Base-by-base conservation (phyloP, 2,888 invertebrate genomes). In the Trissolcus brochymenae region DNA sequence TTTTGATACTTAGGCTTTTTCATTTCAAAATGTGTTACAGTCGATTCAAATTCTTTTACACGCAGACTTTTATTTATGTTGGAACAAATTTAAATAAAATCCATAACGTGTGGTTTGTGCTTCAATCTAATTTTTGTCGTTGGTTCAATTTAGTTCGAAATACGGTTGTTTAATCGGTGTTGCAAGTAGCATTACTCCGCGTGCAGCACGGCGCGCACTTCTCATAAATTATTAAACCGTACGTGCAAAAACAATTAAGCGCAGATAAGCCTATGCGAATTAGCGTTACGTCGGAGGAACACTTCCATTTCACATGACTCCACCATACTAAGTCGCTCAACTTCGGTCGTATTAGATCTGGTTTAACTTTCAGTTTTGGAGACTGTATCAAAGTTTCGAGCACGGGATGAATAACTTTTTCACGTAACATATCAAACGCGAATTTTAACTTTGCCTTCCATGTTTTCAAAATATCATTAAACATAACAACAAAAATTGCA, bases 171-270 rank as follows among this genome's bases (percentile, higher is more conserved):
- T 35, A 35, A 35, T 35, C 35, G 35, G 35, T 35, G 35, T 35
- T 35, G 35, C 35, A 35, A 35, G 9, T 35, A 35, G 35, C 2
- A 35, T 35, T 35, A 35, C 35, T 35, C 35, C 1, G 35, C 35
- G 35, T 35, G 2, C 9, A 35, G 35, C 35, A 2, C 35, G 9
- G 7, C 35, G 11, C 35, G 17, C 35, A 43, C 17, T 17, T 13
- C 46, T 25, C 35, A 17, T 50, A 35, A 11, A 35, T 50, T n/a
- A 21, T 19, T 6, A 41, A 53, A 11, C 19, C 61, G n/a, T 17
- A 40, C 16, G 29, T 66, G 67, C 53, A 21, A 55, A 68, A 68
- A 68, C 68, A 61, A 61, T 68, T 61, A 68, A 55, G n/a, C 60
- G 25, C 55, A 68, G 61, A 68, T 61, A 61, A 53, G 40, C 68